A percentile compares a stretch with the other conserved stretches of the same genome.
Evolutionary conservation across 2,797 vertebrate genomes (phyloP).

Genomic region (Enteromius trimaculatus): DNA sequence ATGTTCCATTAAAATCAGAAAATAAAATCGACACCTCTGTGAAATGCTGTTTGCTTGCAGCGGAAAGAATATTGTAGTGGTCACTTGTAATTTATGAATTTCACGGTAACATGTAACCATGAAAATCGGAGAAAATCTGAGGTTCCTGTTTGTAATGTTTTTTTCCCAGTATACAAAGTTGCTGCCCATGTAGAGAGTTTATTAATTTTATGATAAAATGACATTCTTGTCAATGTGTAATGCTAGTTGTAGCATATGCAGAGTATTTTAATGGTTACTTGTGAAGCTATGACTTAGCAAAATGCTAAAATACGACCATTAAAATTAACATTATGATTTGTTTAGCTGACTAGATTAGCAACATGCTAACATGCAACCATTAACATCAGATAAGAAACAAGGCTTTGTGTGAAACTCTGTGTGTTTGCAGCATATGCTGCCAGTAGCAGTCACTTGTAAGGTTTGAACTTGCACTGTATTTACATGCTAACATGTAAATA

Average conservation of each 20-base stretch:
- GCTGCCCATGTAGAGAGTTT: no score
- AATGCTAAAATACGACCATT: background rate
- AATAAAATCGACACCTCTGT: background rate
- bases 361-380: background rate
- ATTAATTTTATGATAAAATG: no score
- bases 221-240: no score
- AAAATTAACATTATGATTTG: background rate
- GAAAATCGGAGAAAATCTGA: no score
- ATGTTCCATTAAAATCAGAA: background rate
- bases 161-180: no score
- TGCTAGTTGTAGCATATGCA: background rate
- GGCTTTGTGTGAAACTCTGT: no score
- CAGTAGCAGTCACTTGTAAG: background rate
- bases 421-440: background rate
- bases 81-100: no score
- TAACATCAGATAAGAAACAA: background rate
- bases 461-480: no score
- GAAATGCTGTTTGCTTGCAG: background rate
- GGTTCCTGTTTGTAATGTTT: no score
- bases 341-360: background rate
- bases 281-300: background rate
- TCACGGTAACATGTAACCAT: background rate
- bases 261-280: no score
- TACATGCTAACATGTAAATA: no score
- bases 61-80: no score